Percentiles rank a stretch among this genome's conserved stretches.
These are phyloP conservation scores for Gymnarchus niloticus DNA, from an alignment of 2,113 vertebrate species.

Conservation along the genomic window DNA sequence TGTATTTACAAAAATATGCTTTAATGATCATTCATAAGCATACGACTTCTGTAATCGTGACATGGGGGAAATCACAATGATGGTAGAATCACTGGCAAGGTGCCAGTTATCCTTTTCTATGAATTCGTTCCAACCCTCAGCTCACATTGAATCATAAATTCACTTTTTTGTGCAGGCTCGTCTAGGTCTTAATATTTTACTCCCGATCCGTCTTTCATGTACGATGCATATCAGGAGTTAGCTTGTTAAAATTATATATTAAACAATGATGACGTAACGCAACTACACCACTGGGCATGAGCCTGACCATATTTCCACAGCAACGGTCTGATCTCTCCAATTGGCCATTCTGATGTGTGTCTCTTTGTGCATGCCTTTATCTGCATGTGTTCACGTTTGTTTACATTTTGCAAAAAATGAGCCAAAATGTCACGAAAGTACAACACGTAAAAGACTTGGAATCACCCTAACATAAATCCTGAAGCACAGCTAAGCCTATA, in stretches of 20 bases:
- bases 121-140: neutral
- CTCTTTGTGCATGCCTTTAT: neutral
- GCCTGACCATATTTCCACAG: neutral
- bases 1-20: conserved; percentile 61
- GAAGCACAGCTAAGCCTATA: neutral
- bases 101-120: neutral
- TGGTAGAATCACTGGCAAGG: conserved; percentile 9
- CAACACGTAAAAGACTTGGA: neutral
- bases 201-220: neutral
- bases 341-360: neutral
- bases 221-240: neutral
- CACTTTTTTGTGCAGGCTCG: neutral
- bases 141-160: neutral
- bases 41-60: conserved; percentile 11
- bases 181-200: neutral
- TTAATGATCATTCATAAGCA: conserved; percentile 41
- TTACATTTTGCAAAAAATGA: conserved; percentile 15
- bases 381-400: neutral
- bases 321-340: neutral
- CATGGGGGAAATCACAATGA: conserved; percentile 12
- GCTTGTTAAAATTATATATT: neutral
- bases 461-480: neutral
- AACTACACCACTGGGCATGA: neutral
- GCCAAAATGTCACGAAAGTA: neutral
- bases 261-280: neutral